phyloP scores from a whole-genome alignment of 2,797 vertebrate genomes.

The Prunella strophiata region DNA sequence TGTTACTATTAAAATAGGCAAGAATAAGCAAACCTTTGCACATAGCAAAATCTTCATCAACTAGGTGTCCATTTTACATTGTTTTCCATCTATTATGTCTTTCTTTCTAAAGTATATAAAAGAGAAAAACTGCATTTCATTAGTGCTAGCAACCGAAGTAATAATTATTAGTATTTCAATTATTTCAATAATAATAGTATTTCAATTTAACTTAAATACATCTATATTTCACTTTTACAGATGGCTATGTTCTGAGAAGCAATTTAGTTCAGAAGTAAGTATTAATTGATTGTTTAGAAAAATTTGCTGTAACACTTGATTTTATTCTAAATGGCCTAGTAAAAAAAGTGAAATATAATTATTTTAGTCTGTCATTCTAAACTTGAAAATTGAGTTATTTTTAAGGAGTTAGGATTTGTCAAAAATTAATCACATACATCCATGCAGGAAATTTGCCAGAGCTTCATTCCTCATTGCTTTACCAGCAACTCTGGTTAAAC shows the following conservation, averaged over 20 bases:
- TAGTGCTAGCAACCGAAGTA: not conserved
- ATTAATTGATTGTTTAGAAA: not conserved
- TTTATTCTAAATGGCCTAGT: not conserved
- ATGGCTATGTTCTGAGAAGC: slow-evolving; percentile 87
- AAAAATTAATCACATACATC: not conserved
- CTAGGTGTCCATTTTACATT: not conserved
- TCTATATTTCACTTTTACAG: slow-evolving; percentile 75
- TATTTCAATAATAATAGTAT: not conserved
- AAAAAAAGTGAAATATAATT: not conserved
- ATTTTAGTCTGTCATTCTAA: not conserved
- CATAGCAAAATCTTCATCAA: not conserved
- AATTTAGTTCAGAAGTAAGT: slow-evolving; percentile 86
- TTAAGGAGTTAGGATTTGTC: not conserved
- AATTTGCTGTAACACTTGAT: not conserved
- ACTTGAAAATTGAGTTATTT: not conserved
- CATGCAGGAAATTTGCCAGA: not conserved
- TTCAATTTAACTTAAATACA: not conserved
- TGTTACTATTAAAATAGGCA: not conserved
- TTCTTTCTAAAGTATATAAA: not conserved
- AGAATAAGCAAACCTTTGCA: not conserved
- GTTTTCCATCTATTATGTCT: not conserved
- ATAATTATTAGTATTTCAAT: not conserved
- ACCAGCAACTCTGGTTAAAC: not conserved
- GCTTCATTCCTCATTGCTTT: not conserved
- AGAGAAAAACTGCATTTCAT: not conserved